Base-by-base conservation (phyloP, 1,140 invertebrate genomes). In the Drosophila jambulina region DNA sequence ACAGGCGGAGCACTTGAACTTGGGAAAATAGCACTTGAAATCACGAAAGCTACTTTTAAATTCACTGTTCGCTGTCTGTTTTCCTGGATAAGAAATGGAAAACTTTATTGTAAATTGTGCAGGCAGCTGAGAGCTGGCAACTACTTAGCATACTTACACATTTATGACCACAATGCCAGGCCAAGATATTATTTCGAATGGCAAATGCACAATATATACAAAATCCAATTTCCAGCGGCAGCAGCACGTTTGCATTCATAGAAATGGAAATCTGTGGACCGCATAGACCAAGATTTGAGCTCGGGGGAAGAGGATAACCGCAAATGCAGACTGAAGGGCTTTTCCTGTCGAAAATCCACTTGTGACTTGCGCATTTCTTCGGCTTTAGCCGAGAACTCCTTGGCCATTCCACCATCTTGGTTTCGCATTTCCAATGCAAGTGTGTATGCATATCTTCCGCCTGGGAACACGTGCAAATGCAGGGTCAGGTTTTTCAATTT, bases 291-390 rank as follows among this genome's bases (percentile, higher is more conserved):
- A n/a, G 34, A 56, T 21, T 36, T 54, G 54, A 45, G n/a, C 51
- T 27, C 15, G 27, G 17, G 29, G 29, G 21, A 38, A 49, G 42
- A 34, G 25, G 45, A 81, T 58, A 70, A 59, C 78, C 78, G 34
- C 71, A 80, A 45, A 63, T 69, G 70, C 62, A 82, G 42, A 49
- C 40, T 69, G 62, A 75, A 82, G 57, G 64, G 68, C 76, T 78
- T 80, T 80, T 68, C 69, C 51, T 49, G 70, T 68, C 60, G 61
- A 42, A 79, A 83, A 87, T 87, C 84, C 84, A 88, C 84, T 87
- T 84, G 77, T 69, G 84, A 78, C 80, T 87, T 74, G 64, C 61
- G 76, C 80, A 68, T 51, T 80, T 80, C 58, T 62, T 25, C 6
- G 64, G 34, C 23, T 32, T 59, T 42, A 21, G 62, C 75, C 59